A percentile compares a stretch with the other conserved stretches of the same genome.
Conservation (phyloP, 2,888 invertebrate species). For the Ceriagrion tenellum region DNA sequence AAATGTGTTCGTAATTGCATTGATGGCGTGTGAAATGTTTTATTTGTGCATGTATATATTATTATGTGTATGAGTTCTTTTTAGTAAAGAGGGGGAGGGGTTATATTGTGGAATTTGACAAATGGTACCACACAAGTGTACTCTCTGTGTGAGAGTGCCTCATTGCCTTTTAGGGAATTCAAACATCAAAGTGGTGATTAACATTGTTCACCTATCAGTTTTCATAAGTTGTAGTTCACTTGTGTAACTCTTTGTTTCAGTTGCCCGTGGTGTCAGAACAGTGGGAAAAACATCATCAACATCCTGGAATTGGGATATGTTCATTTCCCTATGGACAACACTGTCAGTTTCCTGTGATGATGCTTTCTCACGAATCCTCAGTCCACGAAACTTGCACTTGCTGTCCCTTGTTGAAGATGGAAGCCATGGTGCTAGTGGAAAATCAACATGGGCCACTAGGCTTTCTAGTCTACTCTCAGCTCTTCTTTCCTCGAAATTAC, state of each 20-base stretch:
- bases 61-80: too few species aligned
- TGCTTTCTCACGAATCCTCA: slow-evolving; percentile 74
- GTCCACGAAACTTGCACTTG: slow-evolving; percentile 75
- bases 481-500: slow-evolving; percentile 80
- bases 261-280: slow-evolving; percentile 72
- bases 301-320: slow-evolving; percentile 73
- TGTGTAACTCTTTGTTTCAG: slow-evolving; percentile 71
- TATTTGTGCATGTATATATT: too few species aligned
- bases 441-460: slow-evolving; percentile 22
- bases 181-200: too few species aligned
- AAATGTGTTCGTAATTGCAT: too few species aligned
- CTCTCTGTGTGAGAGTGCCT: too few species aligned
- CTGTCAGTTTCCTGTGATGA: slow-evolving; percentile 73
- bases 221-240: too few species aligned
- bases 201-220: too few species aligned
- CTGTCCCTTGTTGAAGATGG: slow-evolving; percentile 73
- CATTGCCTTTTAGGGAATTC: too few species aligned
- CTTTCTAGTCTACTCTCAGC: slow-evolving; percentile 73
- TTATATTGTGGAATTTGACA: too few species aligned
- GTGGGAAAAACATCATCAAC: slow-evolving; percentile 73
- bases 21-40: too few species aligned
- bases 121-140: too few species aligned
- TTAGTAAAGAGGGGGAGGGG: too few species aligned
- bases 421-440: background rate
- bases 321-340: slow-evolving; percentile 75